Evolutionary conservation across 2,888 invertebrate genomes (phyloP), one percentile per base, ranked within the genome.

Genomic region (Hofmannophila pseudospretella): DNA sequence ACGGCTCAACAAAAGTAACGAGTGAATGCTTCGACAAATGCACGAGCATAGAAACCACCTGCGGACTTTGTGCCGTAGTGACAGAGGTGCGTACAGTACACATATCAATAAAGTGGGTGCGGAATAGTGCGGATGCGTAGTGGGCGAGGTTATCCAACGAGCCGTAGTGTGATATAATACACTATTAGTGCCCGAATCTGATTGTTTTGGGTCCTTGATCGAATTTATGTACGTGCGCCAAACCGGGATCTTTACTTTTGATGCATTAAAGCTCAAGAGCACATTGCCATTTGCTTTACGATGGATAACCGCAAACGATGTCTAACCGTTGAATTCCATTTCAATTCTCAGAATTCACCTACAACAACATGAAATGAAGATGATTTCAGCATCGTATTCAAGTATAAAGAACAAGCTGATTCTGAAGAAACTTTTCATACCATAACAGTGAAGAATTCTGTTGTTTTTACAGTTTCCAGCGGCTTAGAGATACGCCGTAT

Each of bases 151-250:
- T 36, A 41, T 16, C 41, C 39, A 11, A 5, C 31, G 16, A 3
- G 16, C 27, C 9, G 49, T 39, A 44, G 45, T 43, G 36, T 16
- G 41, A 56, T 54, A 4, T 5, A 58, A 51, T 46, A 45, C 51
- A 45, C 52, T 45, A 48, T 9, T 31, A 34, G n/a, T 23, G 23
- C 41, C 52, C 50, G 46, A 23, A 11, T 25, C 55, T 52, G 55
- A 64, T 68, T 66, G 64, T 63, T 61, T 48, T 38, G 44, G 47
- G 59, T 55, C 73, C 72, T 70, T 73, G 70, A 62, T 61, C 56
- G 53, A 54, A 58, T 62, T 63, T 64, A 61, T 59, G 53, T 51
- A 53, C 54, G 47, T 49, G 47, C 22, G 49, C 8, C 20, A 8
- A 20, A 4, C n/a, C 55, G 53, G 52, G 53, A 52, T 50, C 42